Evolutionary conservation across 2,888 invertebrate genomes (phyloP).

Genomic region (Cosmopolites sordidus): DNA sequence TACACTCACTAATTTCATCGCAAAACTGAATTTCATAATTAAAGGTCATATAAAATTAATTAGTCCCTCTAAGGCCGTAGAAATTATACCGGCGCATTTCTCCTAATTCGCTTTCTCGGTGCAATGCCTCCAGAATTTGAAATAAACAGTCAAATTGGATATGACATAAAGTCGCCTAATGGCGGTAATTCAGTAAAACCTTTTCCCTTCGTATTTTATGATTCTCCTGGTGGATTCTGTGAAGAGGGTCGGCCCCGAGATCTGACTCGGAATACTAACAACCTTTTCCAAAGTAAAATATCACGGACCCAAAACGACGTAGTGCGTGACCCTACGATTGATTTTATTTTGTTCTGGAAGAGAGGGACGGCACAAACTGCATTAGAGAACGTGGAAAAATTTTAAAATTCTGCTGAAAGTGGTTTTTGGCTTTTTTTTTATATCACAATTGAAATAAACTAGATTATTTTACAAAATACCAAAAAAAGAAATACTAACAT

Average conservation of each 20-base stretch:
- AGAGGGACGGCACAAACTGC: slow-evolving; percentile 24
- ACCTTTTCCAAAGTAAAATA: slow-evolving; percentile 47
- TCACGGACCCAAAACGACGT: slow-evolving; percentile 51
- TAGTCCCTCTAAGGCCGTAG: too few species aligned
- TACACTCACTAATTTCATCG: too few species aligned
- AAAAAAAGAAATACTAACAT: too few species aligned
- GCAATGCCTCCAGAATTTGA: slow-evolving; percentile 15
- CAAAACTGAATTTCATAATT: too few species aligned
- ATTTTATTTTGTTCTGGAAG: slow-evolving; percentile 46
- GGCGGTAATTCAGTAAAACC: slow-evolving; percentile 27
- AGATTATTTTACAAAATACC: too few species aligned
- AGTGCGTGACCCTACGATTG: slow-evolving; percentile 50
- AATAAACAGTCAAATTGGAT: slow-evolving; percentile 21
- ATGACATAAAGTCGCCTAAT: slow-evolving; percentile 27
- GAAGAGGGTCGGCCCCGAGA: slow-evolving; percentile 32
- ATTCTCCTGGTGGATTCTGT: slow-evolving; percentile 27
- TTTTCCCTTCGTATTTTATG: slow-evolving; percentile 24
- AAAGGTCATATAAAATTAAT: too few species aligned
- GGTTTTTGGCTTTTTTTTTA: too few species aligned
- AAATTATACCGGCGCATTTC: too few species aligned
- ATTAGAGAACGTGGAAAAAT: slow-evolving; percentile 4
- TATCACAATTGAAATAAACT: too few species aligned
- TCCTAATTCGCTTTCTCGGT: not conserved
- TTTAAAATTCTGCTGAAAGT: not conserved
- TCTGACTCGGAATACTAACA: slow-evolving; percentile 48